A percentile compares a stretch with the other conserved stretches of the same genome.
Evolutionary conservation across 2,113 vertebrate genomes (phyloP).

Genomic region (Peucedramus taeniatus): DNA sequence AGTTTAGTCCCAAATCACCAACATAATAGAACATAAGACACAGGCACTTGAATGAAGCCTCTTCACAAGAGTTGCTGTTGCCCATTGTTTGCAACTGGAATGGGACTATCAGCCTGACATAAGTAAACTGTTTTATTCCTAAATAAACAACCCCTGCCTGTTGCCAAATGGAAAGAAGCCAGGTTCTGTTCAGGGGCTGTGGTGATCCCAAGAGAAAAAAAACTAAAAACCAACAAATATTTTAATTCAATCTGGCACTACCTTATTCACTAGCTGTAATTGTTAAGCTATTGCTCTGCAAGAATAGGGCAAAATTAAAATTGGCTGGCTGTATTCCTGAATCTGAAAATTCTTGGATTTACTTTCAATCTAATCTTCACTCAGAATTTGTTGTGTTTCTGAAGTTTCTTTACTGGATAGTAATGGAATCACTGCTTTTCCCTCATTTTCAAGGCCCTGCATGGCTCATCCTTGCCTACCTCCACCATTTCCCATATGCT

Average conservation of each 20-base stretch:
- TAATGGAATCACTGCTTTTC: neutral
- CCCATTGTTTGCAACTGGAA: neutral
- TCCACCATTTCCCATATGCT: neutral
- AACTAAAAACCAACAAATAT: neutral
- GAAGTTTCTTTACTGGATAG: neutral
- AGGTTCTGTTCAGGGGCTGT: neutral
- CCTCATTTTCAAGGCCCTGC: neutral
- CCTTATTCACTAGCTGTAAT: neutral
- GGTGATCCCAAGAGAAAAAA: neutral
- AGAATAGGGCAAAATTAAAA: constrained; percentile 54
- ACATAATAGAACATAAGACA: neutral
- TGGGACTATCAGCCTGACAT: neutral
- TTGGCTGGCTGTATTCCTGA: neutral
- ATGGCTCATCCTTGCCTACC: neutral
- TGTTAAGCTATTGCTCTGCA: constrained; percentile 18
- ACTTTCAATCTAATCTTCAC: neutral
- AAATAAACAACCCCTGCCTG: neutral
- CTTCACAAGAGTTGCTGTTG: neutral
- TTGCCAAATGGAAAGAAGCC: constrained; percentile 8
- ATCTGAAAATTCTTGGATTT: neutral
- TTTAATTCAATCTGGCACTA: constrained; percentile 34
- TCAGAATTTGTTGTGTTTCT: neutral
- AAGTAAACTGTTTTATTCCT: neutral
- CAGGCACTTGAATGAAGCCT: neutral
- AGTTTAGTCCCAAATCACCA: neutral